Conservation (phyloP, 1,140 invertebrate species). For the Drosophila nannoptera region DNA sequence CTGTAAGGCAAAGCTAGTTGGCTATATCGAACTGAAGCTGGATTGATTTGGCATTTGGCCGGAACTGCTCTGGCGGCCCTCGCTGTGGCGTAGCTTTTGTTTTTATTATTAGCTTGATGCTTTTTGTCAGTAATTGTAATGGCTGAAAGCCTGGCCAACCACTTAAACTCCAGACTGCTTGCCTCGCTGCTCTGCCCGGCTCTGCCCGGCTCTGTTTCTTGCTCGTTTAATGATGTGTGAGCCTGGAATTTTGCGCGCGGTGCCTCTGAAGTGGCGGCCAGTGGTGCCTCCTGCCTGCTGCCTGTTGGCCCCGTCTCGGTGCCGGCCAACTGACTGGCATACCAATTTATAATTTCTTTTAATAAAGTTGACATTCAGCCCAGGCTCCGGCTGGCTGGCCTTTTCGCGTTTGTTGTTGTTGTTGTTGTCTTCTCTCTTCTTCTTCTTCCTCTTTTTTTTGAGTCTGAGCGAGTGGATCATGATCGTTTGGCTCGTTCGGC, state of each 20-base stretch:
- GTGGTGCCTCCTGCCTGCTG: slow-evolving; percentile 22
- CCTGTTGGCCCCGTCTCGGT: slow-evolving; percentile 11
- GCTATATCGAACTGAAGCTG: neutral
- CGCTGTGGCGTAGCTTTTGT: slow-evolving; percentile 41
- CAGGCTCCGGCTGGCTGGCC: neutral
- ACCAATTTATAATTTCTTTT: slow-evolving; percentile 78
- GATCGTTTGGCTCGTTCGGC: slow-evolving; percentile 31
- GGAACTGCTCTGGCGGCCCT: slow-evolving; percentile 39
- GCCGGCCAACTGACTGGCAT: slow-evolving; percentile 58
- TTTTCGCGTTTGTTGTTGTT: too few species aligned
- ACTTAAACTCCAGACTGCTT: slow-evolving; percentile 46
- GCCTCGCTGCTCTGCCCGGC: slow-evolving; percentile 34
- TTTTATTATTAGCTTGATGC: slow-evolving; percentile 73
- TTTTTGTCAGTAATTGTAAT: slow-evolving; percentile 78
- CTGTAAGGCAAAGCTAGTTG: neutral
- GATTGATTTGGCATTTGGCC: neutral
- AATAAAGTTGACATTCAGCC: slow-evolving; percentile 75
- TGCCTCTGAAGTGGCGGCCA: slow-evolving; percentile 61
- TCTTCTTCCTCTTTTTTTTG: slow-evolving; percentile 31
- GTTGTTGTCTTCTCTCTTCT: neutral
- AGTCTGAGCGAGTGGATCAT: slow-evolving; percentile 68
- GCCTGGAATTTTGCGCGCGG: slow-evolving; percentile 76
- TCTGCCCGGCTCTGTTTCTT: slow-evolving; percentile 51
- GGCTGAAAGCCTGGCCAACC: slow-evolving; percentile 56
- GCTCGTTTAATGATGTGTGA: slow-evolving; percentile 75